A percentile compares a stretch with the other conserved stretches of the same genome.
Evolutionary conservation across 2,113 vertebrate species (phyloP).

Genomic region (Oostethus manadensis): DNA sequence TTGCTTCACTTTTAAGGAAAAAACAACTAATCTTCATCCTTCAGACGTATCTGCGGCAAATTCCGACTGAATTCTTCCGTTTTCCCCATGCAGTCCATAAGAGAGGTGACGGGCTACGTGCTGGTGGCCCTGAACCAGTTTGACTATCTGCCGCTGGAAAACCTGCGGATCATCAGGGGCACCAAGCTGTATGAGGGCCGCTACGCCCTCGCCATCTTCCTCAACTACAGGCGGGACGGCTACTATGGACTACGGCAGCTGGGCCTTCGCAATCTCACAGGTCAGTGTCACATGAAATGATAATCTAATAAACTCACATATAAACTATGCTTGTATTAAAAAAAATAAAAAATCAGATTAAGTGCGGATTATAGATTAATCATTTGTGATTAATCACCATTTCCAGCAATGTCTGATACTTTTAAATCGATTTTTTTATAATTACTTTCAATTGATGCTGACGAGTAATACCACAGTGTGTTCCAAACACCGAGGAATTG

Average conservation of each 20-base stretch:
- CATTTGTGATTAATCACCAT: no score
- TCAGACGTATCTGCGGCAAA: neutral
- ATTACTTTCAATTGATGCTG: no score
- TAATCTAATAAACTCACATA: no score
- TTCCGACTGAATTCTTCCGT: neutral
- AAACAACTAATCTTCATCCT: no score
- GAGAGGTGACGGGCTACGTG: constrained; percentile 96
- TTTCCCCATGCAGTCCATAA: constrained; percentile 82
- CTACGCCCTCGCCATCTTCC: constrained; percentile 89
- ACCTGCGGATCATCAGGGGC: constrained; percentile 89
- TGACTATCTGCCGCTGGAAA: constrained; percentile 92
- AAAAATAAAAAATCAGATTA: no score
- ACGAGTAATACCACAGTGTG: no score
- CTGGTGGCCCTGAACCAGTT: constrained; percentile 97
- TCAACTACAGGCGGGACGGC: constrained; percentile 94
- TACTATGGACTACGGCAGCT: constrained; percentile 89
- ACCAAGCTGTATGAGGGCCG: constrained; percentile 93
- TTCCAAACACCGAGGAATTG: no score
- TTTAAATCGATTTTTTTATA: no score
- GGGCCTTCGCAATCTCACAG: constrained; percentile 91
- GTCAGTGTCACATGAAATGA: constrained; percentile 62
- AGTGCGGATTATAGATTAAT: no score
- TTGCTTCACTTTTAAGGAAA: neutral
- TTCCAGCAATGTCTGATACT: no score
- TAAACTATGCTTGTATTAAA: no score